Conservation (phyloP, 2,888 invertebrate genomes). For the Sicus ferrugineus region DNA sequence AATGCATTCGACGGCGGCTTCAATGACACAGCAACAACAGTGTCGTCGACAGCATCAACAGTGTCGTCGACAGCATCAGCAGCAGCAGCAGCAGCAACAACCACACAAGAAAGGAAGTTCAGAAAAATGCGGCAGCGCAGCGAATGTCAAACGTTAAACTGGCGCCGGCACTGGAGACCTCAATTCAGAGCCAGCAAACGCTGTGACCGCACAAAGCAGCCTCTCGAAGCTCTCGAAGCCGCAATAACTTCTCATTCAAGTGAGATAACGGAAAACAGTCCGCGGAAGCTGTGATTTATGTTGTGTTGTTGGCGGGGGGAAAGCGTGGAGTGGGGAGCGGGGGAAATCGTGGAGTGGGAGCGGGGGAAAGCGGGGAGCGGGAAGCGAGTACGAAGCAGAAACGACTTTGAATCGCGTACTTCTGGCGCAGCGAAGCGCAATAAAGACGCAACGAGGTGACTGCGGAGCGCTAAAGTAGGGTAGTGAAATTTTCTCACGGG, state of each 20-base stretch:
- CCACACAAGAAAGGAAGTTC: not conserved
- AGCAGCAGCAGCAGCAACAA: not conserved
- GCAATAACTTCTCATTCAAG: conserved; percentile 6
- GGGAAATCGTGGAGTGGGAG: not conserved
- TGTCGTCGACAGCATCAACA: not conserved
- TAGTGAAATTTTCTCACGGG: not conserved
- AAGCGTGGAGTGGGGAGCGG: not conserved
- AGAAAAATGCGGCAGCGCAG: not conserved
- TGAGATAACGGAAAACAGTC: not conserved
- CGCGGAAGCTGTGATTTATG: not conserved
- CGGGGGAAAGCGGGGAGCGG: no score
- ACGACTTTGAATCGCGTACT: no score
- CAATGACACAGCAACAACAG: not conserved
- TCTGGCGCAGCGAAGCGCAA: no score
- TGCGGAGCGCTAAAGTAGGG: not conserved
- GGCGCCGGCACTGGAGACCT: not conserved
- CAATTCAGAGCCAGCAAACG: not conserved
- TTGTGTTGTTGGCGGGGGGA: no score
- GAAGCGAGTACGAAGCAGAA: no score
- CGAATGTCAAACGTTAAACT: not conserved
- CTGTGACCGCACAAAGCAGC: not conserved
- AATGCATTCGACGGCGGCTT: not conserved
- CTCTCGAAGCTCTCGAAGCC: not conserved
- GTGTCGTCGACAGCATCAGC: not conserved
- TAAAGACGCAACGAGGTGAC: no score